phyloP scores from a whole-genome alignment of 2,797 vertebrate genomes.

The Urophycis tenuis region DNA sequence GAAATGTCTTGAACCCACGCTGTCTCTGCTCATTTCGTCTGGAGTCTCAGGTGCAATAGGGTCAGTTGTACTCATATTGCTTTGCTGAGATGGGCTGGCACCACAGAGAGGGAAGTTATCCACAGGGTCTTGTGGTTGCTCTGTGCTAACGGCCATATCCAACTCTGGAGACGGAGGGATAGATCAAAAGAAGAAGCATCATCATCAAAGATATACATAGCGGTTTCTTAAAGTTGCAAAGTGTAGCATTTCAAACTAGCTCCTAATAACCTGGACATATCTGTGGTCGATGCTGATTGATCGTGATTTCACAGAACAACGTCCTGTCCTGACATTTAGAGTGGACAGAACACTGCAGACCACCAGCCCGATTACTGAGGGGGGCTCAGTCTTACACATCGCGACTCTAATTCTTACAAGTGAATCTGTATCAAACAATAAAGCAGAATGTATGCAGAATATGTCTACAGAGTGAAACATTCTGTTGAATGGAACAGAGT shows the following conservation, averaged over 20 bases:
- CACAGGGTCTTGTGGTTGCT: background rate
- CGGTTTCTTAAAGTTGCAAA: background rate
- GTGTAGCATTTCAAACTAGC: no score
- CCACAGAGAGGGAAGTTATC: background rate
- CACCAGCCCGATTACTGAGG: no score
- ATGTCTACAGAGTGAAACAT: no score
- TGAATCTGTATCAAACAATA: background rate
- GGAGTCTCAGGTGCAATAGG: background rate
- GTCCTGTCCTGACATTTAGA: no score
- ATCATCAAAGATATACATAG: background rate
- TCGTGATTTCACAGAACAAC: no score
- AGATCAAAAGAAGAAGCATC: background rate
- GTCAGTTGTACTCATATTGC: background rate
- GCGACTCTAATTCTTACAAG: background rate
- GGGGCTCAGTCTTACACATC: no score
- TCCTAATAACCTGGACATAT: no score
- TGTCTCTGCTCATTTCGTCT: background rate
- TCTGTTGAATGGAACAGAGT: no score
- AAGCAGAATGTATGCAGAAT: background rate
- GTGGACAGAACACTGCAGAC: no score
- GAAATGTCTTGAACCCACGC: background rate
- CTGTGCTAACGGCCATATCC: background rate
- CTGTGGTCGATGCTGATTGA: no score
- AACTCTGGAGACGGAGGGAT: background rate
- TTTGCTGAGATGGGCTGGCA: background rate